Conservation (phyloP, 2,113 vertebrate species). For the Craseonycteris thonglongyai region DNA sequence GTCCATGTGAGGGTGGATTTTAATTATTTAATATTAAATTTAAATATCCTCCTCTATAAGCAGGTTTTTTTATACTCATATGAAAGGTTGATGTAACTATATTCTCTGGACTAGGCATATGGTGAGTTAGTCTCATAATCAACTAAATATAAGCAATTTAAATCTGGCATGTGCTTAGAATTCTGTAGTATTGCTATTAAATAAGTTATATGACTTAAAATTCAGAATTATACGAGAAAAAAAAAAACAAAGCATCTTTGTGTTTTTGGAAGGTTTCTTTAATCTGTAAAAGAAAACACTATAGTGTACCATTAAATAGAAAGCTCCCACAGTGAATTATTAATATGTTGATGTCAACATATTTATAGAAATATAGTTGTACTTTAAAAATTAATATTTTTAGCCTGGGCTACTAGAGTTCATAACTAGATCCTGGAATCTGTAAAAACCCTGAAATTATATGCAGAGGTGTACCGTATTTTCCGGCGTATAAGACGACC, state of each 20-base stretch:
- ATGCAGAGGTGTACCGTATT: too few relatives aligned
- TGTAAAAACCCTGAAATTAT: background rate
- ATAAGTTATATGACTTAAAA: background rate
- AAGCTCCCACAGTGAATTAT: background rate
- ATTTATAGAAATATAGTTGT: background rate
- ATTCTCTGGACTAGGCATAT: slow-evolving; percentile 39
- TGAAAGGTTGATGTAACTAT: slow-evolving; percentile 7
- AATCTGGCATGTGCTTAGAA: background rate
- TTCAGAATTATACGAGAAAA: background rate
- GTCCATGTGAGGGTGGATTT: slow-evolving; percentile 52
- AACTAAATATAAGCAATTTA: slow-evolving; percentile 44
- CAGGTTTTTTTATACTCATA: slow-evolving; percentile 35
- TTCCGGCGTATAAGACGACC: too few relatives aligned
- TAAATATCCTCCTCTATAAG: slow-evolving; percentile 45
- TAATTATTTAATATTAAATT: slow-evolving; percentile 72
- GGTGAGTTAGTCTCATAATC: slow-evolving; percentile 14
- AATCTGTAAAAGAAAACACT: background rate
- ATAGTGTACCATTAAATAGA: background rate
- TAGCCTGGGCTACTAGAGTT: background rate
- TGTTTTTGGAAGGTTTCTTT: background rate
- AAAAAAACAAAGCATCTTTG: background rate
- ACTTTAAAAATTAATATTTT: background rate
- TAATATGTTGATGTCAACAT: background rate
- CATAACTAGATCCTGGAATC: background rate
- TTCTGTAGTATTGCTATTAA: background rate